Base-by-base conservation (phyloP, 1,140 invertebrate species). In the Magallana gigas region DNA sequence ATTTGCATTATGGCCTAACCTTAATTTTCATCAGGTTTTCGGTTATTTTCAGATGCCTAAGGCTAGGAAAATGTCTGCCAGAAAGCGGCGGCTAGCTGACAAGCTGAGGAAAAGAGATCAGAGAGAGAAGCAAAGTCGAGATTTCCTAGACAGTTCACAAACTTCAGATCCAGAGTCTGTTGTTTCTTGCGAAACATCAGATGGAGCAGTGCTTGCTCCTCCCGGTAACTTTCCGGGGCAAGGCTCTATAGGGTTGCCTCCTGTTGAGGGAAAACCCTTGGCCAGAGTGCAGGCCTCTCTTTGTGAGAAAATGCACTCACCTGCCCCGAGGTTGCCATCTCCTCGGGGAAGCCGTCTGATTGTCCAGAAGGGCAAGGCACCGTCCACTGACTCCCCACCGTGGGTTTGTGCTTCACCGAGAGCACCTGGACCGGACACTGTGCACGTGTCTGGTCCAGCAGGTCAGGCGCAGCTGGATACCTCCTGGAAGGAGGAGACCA, bases 391-490 rank as follows among this genome's bases (percentile, higher is more conserved):
- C 64, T 68, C 64, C 64, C 64, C 64, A 68, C 14, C 64, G 64
- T 68, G 64, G 64, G 64, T 68, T 68, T 68, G 64, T 68, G 23
- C 64, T 68, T 8, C 64, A 68, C 14, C 18, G 64, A 68, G 64
- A 5, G 64, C 23, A 68, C 64, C 64, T 68, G 64, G 16, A 8
- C 64, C 8, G 5, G 64, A 68, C n/a, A n/a, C 14, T 8, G 8
- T 16, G 14, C n/a, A n/a, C n/a, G 23, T n/a, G 57, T 23, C 58
- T 68, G n/a, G 18, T 8, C 64, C n/a, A 68, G 64, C 64, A 68
- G 64, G 64, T 68, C 64, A 68, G 64, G 64, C 64, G 18, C 64
- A 68, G 57, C 80, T 57, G 80, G 80, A 57, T 14, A 82, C 36
- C 80, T 57, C 80, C 12, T 3, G 48, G 57, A 16, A 48, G 16